A percentile compares a stretch with the other conserved stretches of the same genome.
Evolutionary conservation across 92 coral and sea anemone species (phyloP).

Genomic region (Diadumene lineata): DNA sequence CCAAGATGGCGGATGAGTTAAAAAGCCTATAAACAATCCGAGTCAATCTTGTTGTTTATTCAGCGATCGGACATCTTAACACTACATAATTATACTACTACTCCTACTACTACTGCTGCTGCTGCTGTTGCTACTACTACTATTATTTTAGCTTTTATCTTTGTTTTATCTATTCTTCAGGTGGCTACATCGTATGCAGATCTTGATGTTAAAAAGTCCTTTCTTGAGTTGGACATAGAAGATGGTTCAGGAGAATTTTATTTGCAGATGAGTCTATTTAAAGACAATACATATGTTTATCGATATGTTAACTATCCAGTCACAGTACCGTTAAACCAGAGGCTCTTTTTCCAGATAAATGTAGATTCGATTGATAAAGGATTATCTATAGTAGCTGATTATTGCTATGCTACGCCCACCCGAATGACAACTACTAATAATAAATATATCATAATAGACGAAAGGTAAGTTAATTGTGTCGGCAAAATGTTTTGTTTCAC

Average conservation of each 20-base stretch:
- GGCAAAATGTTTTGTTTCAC: too few relatives aligned
- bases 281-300: slow-evolving; percentile 34
- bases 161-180: slow-evolving; percentile 5
- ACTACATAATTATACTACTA: background rate
- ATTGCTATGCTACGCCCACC: slow-evolving; percentile 72
- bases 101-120: background rate
- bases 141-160: background rate
- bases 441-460: slow-evolving; percentile 25
- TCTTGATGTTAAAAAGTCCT: slow-evolving; percentile 12
- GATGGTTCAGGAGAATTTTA: slow-evolving; percentile 59
- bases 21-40: background rate
- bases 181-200: slow-evolving; percentile 29
- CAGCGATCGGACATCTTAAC: background rate
- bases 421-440: slow-evolving; percentile 19
- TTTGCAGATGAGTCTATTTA: slow-evolving; percentile 50
- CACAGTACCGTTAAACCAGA: slow-evolving; percentile 47
- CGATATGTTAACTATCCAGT: slow-evolving; percentile 51
- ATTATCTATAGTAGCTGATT: slow-evolving; percentile 53
- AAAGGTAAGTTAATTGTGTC: slow-evolving; percentile 30
- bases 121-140: background rate
- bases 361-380: slow-evolving; percentile 53
- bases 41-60: background rate
- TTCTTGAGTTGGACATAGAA: slow-evolving; percentile 27
- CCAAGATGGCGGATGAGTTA: background rate
- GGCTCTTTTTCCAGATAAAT: slow-evolving; percentile 56